A percentile compares a stretch with the other conserved stretches of the same genome.
Evolutionary conservation across 2,888 invertebrate genomes (phyloP).

Genomic region (Agapostemon virescens): DNA sequence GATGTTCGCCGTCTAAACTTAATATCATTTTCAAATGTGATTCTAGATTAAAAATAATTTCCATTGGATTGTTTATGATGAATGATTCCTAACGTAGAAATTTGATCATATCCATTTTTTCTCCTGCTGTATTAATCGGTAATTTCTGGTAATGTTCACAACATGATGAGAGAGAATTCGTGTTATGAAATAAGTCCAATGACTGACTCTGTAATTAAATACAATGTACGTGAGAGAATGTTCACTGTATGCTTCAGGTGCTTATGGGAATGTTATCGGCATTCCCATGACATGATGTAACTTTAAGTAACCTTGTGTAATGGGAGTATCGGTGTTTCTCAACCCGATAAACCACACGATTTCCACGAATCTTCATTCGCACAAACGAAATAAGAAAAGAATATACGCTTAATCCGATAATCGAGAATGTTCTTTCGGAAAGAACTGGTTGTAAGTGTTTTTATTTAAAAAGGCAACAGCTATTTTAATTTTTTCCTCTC

Average conservation of each 20-base stretch:
- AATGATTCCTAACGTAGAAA: background rate
- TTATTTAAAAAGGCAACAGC: constrained; percentile 38
- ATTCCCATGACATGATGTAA: constrained; percentile 70
- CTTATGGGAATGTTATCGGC: constrained; percentile 62
- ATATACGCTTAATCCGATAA: constrained; percentile 46
- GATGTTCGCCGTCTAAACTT: background rate
- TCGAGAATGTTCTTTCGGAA: constrained; percentile 37
- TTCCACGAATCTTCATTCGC: constrained; percentile 61
- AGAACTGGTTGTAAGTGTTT: constrained; percentile 26
- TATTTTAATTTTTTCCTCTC: constrained; percentile 35
- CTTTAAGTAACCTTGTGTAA: constrained; percentile 66
- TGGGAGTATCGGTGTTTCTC: constrained; percentile 71
- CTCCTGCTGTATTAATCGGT: constrained; percentile 50
- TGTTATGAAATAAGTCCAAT: constrained; percentile 77
- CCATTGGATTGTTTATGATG: background rate
- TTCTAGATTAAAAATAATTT: background rate
- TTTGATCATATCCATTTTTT: background rate
- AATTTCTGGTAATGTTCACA: constrained; percentile 59
- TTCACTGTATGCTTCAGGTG: constrained; percentile 76
- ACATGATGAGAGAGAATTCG: constrained; percentile 66
- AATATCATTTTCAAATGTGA: background rate
- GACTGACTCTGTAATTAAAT: constrained; percentile 75
- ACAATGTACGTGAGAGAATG: constrained; percentile 75
- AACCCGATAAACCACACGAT: constrained; percentile 53
- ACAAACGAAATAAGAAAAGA: constrained; percentile 57